Evolutionary conservation across 2,797 vertebrate genomes (phyloP).

Genomic region (Sarcophilus harrisii): DNA sequence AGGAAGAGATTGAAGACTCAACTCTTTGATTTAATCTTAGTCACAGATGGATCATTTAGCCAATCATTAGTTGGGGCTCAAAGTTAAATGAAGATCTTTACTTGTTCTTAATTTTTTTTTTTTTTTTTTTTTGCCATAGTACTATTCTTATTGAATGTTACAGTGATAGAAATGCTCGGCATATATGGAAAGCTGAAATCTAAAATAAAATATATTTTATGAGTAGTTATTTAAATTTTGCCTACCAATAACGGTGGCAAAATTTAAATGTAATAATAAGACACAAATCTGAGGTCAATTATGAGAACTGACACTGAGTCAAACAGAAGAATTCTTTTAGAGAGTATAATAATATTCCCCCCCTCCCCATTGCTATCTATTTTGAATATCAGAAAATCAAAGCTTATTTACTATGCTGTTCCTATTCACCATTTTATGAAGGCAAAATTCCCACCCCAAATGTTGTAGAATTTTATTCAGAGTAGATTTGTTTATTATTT

Average conservation of each 20-base stretch:
- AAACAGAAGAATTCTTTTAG: slow-evolving; percentile 71
- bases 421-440: slow-evolving; percentile 60
- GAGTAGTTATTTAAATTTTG: slow-evolving; percentile 33
- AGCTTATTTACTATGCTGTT: slow-evolving; percentile 79
- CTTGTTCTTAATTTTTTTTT: background rate
- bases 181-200: background rate
- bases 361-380: slow-evolving; percentile 48
- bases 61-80: background rate
- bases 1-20: background rate
- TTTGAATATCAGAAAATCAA: slow-evolving; percentile 75
- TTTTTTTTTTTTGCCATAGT: background rate
- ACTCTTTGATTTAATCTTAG: background rate
- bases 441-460: slow-evolving; percentile 76
- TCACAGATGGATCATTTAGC: background rate
- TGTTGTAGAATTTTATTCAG: slow-evolving; percentile 81
- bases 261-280: slow-evolving; percentile 19
- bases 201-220: slow-evolving; percentile 3
- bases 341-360: slow-evolving; percentile 62
- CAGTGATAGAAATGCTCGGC: background rate
- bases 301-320: slow-evolving; percentile 60
- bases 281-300: slow-evolving; percentile 51
- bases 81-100: background rate
- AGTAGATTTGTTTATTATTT: slow-evolving; percentile 82
- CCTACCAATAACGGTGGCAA: background rate
- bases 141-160: background rate